Evolutionary conservation across 2,113 vertebrate species (phyloP), one percentile per base, ranked within the genome.

Genomic region (Channa maculata): DNA sequence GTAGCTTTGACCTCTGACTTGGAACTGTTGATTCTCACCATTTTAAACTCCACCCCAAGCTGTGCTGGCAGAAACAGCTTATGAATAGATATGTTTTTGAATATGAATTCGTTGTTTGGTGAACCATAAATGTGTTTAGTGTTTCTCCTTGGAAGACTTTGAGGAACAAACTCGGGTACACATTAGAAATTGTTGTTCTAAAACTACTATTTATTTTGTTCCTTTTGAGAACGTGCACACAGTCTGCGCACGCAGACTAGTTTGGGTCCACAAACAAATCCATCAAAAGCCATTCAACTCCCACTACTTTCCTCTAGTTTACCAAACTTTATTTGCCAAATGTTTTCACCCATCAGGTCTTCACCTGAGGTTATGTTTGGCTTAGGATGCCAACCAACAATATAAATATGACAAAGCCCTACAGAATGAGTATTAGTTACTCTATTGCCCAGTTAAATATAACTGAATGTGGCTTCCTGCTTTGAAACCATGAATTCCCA

Each of bases 1-100:
- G 15, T 8, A 45, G 45, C 9, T 39, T 3, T 37, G 43, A 10
- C 64, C 33, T 51, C 33, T 41, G 13, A 46, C 6, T 63, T 24
- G 5, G 24, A 62, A 65, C 34, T 67, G 24, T 43, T 34, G 15
- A 75, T 43, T 63, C 45, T 62, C 41, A 75, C 36, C 49, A 64
- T 59, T 77, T 68, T 10, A 68, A n/a, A 34, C 24, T 54, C n/a
- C 3, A 8, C 51, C 55, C 12, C 49, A 68, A 53, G 5, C 15
- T 65, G 48, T 64, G 57, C 33, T 39, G 45, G 6, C 62, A 45
- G 51, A 52, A 24, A n/a, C 51, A 24, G 50, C 13, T 34, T 46
- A 68, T 64, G 14, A 64, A 51, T 8, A 49, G 50, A 48, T 1
- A 3, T 67, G 46, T 24, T 45, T 33, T n/a, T 68, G 34, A 68